Conservation (phyloP, 2,113 vertebrate species). For the Salvelinus alpinus region DNA sequence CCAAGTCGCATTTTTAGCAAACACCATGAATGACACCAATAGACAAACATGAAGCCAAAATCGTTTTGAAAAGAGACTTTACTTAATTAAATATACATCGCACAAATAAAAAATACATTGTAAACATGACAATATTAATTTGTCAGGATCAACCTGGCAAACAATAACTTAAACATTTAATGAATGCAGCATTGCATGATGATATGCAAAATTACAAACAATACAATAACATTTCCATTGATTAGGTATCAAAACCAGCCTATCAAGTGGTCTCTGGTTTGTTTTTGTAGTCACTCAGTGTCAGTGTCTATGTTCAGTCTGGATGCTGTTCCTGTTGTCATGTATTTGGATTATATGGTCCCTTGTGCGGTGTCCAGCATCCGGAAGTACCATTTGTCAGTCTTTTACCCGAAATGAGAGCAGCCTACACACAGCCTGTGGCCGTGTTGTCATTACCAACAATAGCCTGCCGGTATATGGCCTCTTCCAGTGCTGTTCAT, state of each 20-base stretch:
- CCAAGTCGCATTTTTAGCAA: no score
- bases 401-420: conserved; percentile 42
- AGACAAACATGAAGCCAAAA: conserved; percentile 4
- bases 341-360: conserved; percentile 50
- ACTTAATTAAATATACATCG: conserved; percentile 85
- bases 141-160: conserved; percentile 77
- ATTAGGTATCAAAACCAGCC: conserved; percentile 16
- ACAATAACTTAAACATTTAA: conserved; percentile 77
- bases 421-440: conserved; percentile 33
- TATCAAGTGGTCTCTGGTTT: conserved; percentile 31
- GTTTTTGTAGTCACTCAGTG: conserved; percentile 15
- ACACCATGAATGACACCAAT: not conserved
- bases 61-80: conserved; percentile 71
- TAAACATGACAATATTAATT: conserved; percentile 74
- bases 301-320: conserved; percentile 46
- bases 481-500: conserved; percentile 53
- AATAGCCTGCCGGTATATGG: conserved; percentile 21
- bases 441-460: conserved; percentile 20
- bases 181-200: conserved; percentile 68
- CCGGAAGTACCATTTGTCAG: conserved; percentile 70
- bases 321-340: conserved; percentile 48
- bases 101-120: conserved; percentile 75
- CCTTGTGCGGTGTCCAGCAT: conserved; percentile 67
- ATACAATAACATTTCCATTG: conserved; percentile 56
- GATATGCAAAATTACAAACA: conserved; percentile 65